These are phyloP conservation scores for Danio choprae DNA, from an alignment of 2,797 vertebrate genomes.

Conservation along the genomic window DNA sequence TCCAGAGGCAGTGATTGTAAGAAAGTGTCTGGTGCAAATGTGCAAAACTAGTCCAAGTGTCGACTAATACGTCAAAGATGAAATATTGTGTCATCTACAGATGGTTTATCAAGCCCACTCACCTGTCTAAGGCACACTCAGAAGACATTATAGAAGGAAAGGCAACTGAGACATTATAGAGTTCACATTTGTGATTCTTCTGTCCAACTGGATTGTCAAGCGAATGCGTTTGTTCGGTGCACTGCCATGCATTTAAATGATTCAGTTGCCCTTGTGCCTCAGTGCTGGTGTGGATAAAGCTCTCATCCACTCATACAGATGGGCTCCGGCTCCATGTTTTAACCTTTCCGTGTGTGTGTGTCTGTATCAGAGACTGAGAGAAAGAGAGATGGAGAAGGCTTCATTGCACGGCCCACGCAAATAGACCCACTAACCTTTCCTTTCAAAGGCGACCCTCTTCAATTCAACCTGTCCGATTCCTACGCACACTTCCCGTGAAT, in stretches of 20 bases:
- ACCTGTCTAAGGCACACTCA: too few relatives aligned
- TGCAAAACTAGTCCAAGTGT: too few relatives aligned
- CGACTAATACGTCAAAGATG: too few relatives aligned
- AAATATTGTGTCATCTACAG: too few relatives aligned
- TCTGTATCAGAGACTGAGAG: slow-evolving; percentile 1
- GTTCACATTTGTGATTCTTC: neutral
- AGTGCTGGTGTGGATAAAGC: slow-evolving; percentile 41
- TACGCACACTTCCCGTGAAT: neutral
- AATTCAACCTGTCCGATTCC: slow-evolving; percentile 24
- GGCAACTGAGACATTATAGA: neutral
- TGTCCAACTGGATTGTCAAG: slow-evolving; percentile 4
- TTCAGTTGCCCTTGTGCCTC: slow-evolving; percentile 34
- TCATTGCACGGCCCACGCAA: slow-evolving; percentile 27
- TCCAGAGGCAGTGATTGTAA: too few relatives aligned
- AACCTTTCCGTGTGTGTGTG: slow-evolving; percentile 23
- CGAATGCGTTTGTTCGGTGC: neutral
- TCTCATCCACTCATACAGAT: slow-evolving; percentile 35
- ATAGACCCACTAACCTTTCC: slow-evolving; percentile 35
- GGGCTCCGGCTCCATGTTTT: slow-evolving; percentile 36
- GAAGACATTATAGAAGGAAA: neutral
- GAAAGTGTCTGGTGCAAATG: too few relatives aligned
- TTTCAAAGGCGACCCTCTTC: neutral
- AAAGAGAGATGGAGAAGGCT: neutral
- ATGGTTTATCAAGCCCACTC: too few relatives aligned
- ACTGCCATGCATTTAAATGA: slow-evolving; percentile 36